Evolutionary conservation across 2,113 vertebrate genomes (phyloP).

Genomic region (Crotalus horridus): DNA sequence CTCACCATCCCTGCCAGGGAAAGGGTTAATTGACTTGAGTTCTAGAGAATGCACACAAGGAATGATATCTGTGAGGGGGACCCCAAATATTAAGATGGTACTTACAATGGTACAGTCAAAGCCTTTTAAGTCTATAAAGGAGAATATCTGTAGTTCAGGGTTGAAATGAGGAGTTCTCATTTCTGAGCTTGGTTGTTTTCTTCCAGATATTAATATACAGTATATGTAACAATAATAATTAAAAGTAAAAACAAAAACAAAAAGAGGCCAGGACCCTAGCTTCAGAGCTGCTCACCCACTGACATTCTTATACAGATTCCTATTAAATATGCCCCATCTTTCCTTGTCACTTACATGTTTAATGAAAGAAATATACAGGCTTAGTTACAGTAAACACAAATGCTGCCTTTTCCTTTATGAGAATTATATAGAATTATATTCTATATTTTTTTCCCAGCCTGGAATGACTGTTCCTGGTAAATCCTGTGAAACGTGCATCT

Average conservation of each 20-base stretch:
- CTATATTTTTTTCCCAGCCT: not conserved
- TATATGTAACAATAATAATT: not conserved
- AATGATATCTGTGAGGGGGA: not conserved
- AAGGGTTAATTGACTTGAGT: not conserved
- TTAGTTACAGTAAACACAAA: not conserved
- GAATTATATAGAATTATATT: not conserved
- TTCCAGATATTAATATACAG: not conserved
- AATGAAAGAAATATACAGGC: not conserved
- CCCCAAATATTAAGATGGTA: not conserved
- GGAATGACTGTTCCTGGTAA: not conserved
- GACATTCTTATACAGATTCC: not conserved
- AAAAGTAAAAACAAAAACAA: not conserved
- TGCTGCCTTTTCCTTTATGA: not conserved
- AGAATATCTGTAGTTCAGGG: not conserved
- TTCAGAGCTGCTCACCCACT: not conserved
- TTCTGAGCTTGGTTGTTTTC: not conserved
- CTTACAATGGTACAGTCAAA: not conserved
- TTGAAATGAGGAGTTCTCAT: not conserved
- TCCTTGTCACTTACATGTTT: not conserved
- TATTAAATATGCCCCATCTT: not conserved
- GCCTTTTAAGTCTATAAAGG: not conserved
- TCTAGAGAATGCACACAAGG: not conserved
- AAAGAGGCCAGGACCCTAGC: not conserved
- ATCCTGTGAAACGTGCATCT: conserved; percentile 69
- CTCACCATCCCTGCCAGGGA: not conserved